Conservation (phyloP, 35 echinoderm and acorn worm genomes). For the Eucidaris tribuloides region DNA sequence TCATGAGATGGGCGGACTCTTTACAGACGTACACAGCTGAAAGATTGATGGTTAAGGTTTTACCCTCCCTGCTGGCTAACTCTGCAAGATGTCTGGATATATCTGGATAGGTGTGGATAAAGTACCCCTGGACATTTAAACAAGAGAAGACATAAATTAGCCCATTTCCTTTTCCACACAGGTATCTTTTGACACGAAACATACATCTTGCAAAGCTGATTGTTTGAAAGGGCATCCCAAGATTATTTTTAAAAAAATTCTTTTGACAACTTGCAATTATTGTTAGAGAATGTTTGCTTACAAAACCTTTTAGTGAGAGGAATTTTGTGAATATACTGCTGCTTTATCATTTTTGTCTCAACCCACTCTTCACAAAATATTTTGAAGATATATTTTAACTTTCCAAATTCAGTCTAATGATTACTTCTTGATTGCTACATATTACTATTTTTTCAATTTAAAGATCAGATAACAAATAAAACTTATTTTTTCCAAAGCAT, state of each 20-base stretch:
- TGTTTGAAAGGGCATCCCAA: neutral
- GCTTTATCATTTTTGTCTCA: too few relatives aligned
- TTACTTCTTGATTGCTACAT: too few relatives aligned
- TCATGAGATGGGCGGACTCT: neutral
- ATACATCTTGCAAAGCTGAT: neutral
- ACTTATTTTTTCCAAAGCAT: too few relatives aligned
- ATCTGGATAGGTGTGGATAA: slow-evolving; percentile 17
- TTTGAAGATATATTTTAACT: too few relatives aligned
- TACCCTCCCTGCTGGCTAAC: neutral
- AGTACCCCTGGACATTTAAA: neutral
- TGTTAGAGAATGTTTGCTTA: neutral
- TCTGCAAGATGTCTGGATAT: neutral
- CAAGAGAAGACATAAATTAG: neutral
- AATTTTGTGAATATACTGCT: too few relatives aligned
- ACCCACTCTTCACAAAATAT: too few relatives aligned
- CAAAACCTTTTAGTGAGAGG: too few relatives aligned
- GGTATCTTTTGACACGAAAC: neutral
- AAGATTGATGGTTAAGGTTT: neutral
- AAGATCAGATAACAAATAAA: too few relatives aligned
- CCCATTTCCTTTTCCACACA: neutral
- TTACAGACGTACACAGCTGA: slow-evolving; percentile 19
- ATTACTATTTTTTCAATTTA: too few relatives aligned
- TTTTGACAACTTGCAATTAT: neutral
- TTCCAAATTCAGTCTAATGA: too few relatives aligned
- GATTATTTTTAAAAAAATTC: too few relatives aligned